Evolutionary conservation across 2,797 vertebrate species (phyloP), one percentile per base, ranked within the genome.

Genomic region (Cottoperca gobio): DNA sequence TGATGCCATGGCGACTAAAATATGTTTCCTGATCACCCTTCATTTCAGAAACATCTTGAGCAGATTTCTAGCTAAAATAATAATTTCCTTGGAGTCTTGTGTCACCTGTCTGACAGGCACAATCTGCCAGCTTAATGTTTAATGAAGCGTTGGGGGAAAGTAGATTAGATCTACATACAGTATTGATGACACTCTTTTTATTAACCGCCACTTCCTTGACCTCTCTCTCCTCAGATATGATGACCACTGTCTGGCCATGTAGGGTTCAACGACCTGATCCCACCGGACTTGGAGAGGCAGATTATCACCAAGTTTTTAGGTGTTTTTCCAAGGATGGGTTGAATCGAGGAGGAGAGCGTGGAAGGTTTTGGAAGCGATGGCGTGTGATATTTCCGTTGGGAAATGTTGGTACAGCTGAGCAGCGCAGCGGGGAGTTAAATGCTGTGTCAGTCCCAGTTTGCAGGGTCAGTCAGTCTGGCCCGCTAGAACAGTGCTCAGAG

Each of bases 101-200:
- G 81, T 90, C 82, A 90, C 84, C 86, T 88, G 81, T 87, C 86
- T 91, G 91, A 90, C 92, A 88, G 83, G 84, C 78, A 90, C 88
- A 91, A 91, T 92, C 82, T 88, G 87, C 68, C 78, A 88, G 87
- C 92, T 94, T 93, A 92, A 94, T 92, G 66, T 93, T 94, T 94
- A 93, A 94, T 92, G 83, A 87, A 81, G 89, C 85, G 65, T 73
- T 74, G 86, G 83, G 79, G 83, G 84, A 76, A 70, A 81, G 76
- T 85, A 81, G 84, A 90, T 92, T 84, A 75, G 81, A 82, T 84
- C 84, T 69, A 67, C 84, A 91, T 92, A 85, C 87, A 94, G 75
- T 93, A 95, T 94, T 94, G 92, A 95, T 92, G 85, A 85, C 73
- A 87, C 66, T 23, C 85, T 90, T 93, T 91, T 92, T 86, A 91